Percentiles rank a stretch among this genome's conserved stretches.
phyloP scores from a whole-genome alignment of 2,797 vertebrate genomes.

The Novumbra hubbsi region DNA sequence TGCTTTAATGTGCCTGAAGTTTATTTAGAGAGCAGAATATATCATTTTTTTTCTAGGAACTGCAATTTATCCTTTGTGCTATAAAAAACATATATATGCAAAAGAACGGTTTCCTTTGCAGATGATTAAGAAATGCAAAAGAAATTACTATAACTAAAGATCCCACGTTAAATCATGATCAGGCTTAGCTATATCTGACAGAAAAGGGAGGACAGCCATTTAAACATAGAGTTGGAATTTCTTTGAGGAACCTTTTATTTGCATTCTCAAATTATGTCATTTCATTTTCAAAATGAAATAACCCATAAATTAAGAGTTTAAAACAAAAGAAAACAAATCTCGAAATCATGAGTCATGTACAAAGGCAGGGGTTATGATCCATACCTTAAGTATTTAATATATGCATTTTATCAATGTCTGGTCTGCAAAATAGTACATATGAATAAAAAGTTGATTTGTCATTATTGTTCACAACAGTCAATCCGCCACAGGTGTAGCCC shows the following conservation, averaged over 20 bases:
- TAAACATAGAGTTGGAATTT: neutral
- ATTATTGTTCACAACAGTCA: neutral
- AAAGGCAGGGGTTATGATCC: neutral
- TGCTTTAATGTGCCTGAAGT: constrained; percentile 77
- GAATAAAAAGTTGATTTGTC: neutral
- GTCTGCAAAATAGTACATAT: constrained; percentile 1
- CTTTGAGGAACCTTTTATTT: neutral
- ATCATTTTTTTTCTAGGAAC: constrained; percentile 69
- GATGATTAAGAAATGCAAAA: constrained; percentile 44
- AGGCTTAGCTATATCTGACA: neutral
- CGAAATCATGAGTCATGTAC: neutral
- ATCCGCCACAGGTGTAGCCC: neutral
- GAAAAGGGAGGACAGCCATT: neutral
- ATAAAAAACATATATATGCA: constrained; percentile 44
- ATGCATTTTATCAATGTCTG: neutral
- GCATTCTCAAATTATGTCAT: neutral
- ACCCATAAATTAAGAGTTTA: neutral
- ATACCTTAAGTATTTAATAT: neutral
- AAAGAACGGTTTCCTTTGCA: constrained; percentile 47
- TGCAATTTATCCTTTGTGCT: constrained; percentile 65
- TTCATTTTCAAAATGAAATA: neutral
- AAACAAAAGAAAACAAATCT: neutral
- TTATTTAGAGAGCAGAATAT: constrained; percentile 75
- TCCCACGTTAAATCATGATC: constrained; percentile 16
- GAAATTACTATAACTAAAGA: neutral